Evolutionary conservation across 2,888 invertebrate species (phyloP).

Genomic region (Oscheius sp.): DNA sequence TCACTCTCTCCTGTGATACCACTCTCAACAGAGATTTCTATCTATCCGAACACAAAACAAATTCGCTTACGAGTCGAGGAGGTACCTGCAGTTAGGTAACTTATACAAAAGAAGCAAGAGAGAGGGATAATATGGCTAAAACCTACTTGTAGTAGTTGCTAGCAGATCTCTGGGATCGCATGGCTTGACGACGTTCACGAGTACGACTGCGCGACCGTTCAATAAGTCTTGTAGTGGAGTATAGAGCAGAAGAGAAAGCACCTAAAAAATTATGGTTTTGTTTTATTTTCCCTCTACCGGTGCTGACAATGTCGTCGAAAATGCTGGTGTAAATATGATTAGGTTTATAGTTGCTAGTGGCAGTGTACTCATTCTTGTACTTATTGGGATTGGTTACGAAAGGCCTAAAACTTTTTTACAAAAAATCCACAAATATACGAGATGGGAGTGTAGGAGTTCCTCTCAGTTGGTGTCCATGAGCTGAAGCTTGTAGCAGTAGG

Average conservation of each 20-base stretch:
- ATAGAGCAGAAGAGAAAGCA: constrained; percentile 67
- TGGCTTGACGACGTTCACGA: constrained; percentile 67
- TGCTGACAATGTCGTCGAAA: constrained; percentile 68
- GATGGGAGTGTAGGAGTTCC: constrained; percentile 64
- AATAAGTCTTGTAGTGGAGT: constrained; percentile 65
- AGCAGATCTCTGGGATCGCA: constrained; percentile 66
- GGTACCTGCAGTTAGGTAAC: constrained; percentile 24
- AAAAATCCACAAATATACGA: constrained; percentile 23
- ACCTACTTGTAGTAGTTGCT: constrained; percentile 63
- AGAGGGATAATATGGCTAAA: not conserved
- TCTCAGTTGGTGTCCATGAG: constrained; percentile 67
- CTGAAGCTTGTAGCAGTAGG: constrained; percentile 65
- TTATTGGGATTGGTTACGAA: constrained; percentile 61
- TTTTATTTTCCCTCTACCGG: constrained; percentile 54
- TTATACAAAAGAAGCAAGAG: not conserved
- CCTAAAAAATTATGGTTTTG: constrained; percentile 35
- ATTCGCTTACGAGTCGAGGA: constrained; percentile 15
- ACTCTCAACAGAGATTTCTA: not conserved
- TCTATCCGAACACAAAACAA: constrained; percentile 5
- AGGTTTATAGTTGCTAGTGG: constrained; percentile 52
- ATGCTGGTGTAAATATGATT: constrained; percentile 63
- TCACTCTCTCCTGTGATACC: constrained; percentile 24
- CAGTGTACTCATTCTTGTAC: constrained; percentile 65
- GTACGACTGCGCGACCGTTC: constrained; percentile 69
- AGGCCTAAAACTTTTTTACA: constrained; percentile 38